Base-by-base conservation (phyloP, 1,140 invertebrate genomes). In the Lordiphosa mommai region DNA sequence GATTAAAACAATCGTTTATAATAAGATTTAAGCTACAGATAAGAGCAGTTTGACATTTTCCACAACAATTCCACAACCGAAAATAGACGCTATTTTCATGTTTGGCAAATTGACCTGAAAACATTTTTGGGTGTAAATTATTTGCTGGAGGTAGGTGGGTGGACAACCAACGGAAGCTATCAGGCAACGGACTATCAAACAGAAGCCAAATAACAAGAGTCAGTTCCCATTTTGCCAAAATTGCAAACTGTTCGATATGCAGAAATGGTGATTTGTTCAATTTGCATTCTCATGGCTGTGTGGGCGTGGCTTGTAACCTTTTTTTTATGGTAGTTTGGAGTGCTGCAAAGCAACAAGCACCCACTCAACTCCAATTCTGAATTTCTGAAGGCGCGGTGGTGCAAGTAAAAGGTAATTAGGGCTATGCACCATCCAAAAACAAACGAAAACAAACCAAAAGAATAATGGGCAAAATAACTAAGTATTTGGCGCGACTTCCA, bases 401-500 rank as follows among this genome's bases (percentile, higher is more conserved):
- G 34, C 55, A 57, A 65, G 20, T 34, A n/a, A 79, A 73, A 61
- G 37, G 65, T 74, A 74, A 82, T 74, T 74, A 67, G 49, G 67
- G 46, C 40, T 52, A 40, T 55, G 72, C 49, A 56, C 51, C 61
- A 4, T 27, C 23, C 23, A 33, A 8, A 46, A 34, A 36, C 29
- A 27, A 37, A 17, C 4, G 4, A 52, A 46, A 50, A 10, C 23
- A 44, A 48, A 3, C 16, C 2, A 48, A 44, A 55, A 65, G 14
- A 79, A 61, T 73, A 79, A 74, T 82, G 60, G 52, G 36, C 49
- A 80, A 79, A 80, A 73, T 61, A 61, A 79, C 60, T 61, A 43
- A 43, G 20, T 43, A 74, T 70, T 70, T 82, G 65, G 27, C 33
- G 29, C 23, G 48, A 49, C 32, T 66, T 80, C 44, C 46, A 66